A percentile compares a stretch with the other conserved stretches of the same genome.
These are phyloP conservation scores for Cephalopachus bancanus DNA, from an alignment of 2,797 vertebrate genomes.

Conservation along the genomic window DNA sequence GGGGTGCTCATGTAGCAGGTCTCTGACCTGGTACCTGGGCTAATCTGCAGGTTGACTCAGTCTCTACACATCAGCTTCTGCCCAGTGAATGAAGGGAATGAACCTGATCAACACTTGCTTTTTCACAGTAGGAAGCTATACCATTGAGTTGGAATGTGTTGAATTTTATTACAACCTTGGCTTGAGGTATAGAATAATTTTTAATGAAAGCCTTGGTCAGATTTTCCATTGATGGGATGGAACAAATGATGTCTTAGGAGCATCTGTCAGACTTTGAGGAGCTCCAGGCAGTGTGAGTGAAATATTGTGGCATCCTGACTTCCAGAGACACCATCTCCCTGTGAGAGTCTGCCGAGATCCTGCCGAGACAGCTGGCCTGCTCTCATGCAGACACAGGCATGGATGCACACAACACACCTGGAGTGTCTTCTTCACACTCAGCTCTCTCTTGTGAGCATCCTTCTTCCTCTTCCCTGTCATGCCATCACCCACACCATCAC, in stretches of 20 bases:
- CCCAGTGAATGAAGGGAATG: neutral
- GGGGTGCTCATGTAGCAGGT: fast-evolving
- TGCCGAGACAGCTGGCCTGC: neutral
- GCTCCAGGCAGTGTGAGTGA: neutral
- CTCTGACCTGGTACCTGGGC: neutral
- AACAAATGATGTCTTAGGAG: neutral
- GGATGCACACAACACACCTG: fast-evolving
- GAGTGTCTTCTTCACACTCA: neutral
- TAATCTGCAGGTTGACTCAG: neutral
- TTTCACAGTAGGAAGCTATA: slow-evolving; percentile 11
- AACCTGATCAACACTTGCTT: slow-evolving; percentile 32
- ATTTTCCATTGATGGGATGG: slow-evolving; percentile 16
- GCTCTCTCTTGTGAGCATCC: neutral
- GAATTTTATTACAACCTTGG: neutral
- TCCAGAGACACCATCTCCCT: neutral
- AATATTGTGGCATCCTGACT: neutral
- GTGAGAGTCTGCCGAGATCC: neutral
- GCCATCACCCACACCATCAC: neutral
- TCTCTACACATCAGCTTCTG: neutral
- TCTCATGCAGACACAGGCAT: neutral
- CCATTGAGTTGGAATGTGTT: slow-evolving; percentile 11
- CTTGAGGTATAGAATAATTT: slow-evolving; percentile 48
- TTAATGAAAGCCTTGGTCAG: slow-evolving; percentile 41
- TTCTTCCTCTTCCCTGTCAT: neutral
- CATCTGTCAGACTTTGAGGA: neutral